phyloP scores from a whole-genome alignment of 2,888 invertebrate genomes.

The Camponotus fellah region DNA sequence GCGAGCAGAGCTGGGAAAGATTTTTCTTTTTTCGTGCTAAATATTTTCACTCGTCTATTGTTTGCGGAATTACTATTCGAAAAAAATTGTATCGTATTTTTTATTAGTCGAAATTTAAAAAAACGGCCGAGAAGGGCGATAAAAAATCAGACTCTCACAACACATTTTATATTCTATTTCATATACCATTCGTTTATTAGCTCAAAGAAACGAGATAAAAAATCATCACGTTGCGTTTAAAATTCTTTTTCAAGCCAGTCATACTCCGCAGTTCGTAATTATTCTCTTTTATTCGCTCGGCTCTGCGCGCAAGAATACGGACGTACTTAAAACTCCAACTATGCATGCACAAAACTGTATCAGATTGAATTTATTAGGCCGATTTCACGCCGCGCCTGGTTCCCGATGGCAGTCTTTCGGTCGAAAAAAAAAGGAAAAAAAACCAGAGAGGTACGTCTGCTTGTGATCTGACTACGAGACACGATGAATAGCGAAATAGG shows the following conservation, averaged over 20 bases:
- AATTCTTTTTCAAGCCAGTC: slow-evolving; percentile 4
- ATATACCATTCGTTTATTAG: slow-evolving; percentile 5
- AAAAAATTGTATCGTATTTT: slow-evolving; percentile 1
- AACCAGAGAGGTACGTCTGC: not conserved
- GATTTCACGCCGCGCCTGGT: slow-evolving; percentile 54
- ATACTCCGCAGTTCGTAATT: not conserved
- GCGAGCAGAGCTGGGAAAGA: slow-evolving; percentile 42
- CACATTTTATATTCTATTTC: not conserved
- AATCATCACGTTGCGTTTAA: not conserved
- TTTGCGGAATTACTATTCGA: not conserved
- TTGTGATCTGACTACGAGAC: slow-evolving; percentile 6
- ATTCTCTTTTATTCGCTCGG: slow-evolving; percentile 38
- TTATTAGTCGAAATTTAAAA: not conserved
- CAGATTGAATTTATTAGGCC: slow-evolving; percentile 40
- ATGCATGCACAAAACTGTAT: slow-evolving; percentile 32
- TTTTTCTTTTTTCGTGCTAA: not conserved
- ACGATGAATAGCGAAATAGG: slow-evolving; percentile 14
- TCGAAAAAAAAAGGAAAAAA: slow-evolving; percentile 4
- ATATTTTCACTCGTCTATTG: not conserved
- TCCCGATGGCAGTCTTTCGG: not conserved
- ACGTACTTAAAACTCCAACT: slow-evolving; percentile 12
- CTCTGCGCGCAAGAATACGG: slow-evolving; percentile 42
- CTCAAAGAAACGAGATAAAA: not conserved
- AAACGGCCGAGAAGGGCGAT: not conserved
- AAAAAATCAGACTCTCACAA: not conserved